phyloP scores from a whole-genome alignment of 2,113 vertebrate species.

The Eulacestoma nigropectus region DNA sequence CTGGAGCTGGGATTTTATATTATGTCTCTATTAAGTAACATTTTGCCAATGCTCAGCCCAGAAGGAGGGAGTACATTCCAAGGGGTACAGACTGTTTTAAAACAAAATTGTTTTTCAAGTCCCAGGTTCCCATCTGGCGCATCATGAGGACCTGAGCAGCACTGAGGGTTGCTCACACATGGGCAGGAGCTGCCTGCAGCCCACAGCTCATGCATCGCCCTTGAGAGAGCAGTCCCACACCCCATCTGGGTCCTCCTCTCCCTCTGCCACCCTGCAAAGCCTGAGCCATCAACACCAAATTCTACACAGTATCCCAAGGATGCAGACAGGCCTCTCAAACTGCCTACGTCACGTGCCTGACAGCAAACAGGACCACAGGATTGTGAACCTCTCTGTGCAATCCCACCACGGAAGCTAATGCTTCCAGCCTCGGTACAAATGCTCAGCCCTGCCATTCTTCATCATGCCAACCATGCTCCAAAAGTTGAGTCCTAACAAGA shows the following conservation, averaged over 20 bases:
- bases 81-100: neutral
- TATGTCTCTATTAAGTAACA: slow-evolving; percentile 49
- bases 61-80: neutral
- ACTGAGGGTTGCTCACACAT: neutral
- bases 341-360: neutral
- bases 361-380: fast-evolving
- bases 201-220: fast-evolving
- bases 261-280: neutral
- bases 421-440: neutral
- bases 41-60: slow-evolving; percentile 9
- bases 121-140: neutral
- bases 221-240: neutral
- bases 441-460: neutral
- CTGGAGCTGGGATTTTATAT: slow-evolving; percentile 35
- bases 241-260: neutral
- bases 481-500: neutral
- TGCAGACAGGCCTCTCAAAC: neutral
- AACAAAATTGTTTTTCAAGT: neutral
- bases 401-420: fast-evolving
- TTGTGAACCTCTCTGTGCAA: neutral
- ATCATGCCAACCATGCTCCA: neutral
- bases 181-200: neutral
- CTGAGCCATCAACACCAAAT: neutral
- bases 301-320: neutral
- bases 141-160: neutral